phyloP scores from a whole-genome alignment of 2,797 vertebrate genomes.

The Scolopax rusticola region DNA sequence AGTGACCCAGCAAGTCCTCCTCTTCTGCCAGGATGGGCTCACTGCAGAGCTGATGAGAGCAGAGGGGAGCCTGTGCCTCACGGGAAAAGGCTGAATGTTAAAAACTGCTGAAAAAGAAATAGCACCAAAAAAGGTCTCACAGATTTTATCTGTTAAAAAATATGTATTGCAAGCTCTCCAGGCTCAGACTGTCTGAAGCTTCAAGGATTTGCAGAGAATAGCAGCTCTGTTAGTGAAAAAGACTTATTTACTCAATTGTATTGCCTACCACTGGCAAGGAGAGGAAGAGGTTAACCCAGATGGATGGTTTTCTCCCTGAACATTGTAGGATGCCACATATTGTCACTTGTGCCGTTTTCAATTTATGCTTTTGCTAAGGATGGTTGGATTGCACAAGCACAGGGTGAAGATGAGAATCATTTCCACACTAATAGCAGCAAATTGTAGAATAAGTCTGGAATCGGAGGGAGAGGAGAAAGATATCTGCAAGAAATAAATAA shows the following conservation, averaged over 20 bases:
- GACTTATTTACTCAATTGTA: not conserved
- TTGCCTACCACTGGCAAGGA: not conserved
- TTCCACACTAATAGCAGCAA: not conserved
- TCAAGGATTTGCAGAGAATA: not conserved
- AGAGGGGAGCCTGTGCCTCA: not conserved
- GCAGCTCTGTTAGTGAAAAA: not conserved
- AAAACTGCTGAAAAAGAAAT: not conserved
- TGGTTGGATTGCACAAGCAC: not conserved
- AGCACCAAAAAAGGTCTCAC: not conserved
- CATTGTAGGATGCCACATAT: not conserved
- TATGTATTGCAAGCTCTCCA: rapidly evolving
- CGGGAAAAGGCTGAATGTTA: not conserved
- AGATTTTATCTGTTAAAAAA: not conserved
- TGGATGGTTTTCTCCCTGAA: not conserved
- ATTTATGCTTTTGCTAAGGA: not conserved
- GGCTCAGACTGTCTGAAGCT: not conserved
- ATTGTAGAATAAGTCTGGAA: not conserved
- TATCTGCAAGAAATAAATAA: not conserved
- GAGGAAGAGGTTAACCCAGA: not conserved
- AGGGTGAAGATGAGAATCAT: not conserved
- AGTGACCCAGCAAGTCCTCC: not conserved
- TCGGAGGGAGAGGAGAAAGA: not conserved
- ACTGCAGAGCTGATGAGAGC: not conserved
- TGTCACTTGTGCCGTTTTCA: not conserved
- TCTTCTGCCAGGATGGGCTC: not conserved